Percentiles rank a stretch among this genome's conserved stretches.
Evolutionary conservation across 2,113 vertebrate genomes (phyloP).

Genomic region (Tor tambroides): DNA sequence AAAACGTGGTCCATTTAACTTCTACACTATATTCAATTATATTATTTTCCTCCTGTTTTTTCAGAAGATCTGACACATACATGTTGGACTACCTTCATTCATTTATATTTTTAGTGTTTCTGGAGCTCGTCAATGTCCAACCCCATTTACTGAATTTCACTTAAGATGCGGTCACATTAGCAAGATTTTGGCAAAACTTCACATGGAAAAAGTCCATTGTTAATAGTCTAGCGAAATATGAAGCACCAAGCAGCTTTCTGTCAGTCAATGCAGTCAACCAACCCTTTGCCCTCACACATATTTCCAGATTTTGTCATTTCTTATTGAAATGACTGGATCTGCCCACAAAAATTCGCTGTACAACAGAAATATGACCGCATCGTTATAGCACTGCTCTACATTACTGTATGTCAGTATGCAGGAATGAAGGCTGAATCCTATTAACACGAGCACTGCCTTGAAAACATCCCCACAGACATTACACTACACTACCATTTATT

Average conservation of each 20-base stretch:
- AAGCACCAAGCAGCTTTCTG: not conserved
- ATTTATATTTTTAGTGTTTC: too few relatives aligned
- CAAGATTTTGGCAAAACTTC: too few relatives aligned
- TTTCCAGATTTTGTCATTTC: not conserved
- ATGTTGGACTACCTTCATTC: too few relatives aligned
- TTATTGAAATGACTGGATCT: not conserved
- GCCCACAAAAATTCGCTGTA: not conserved
- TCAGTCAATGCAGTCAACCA: not conserved
- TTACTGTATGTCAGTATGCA: not conserved
- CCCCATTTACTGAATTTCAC: too few relatives aligned
- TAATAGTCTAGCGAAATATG: not conserved
- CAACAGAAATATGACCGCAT: not conserved
- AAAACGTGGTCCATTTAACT: not conserved
- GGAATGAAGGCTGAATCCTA: not conserved
- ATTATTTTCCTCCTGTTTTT: too few relatives aligned
- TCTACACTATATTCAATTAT: too few relatives aligned
- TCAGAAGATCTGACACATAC: too few relatives aligned
- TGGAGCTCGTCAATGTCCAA: too few relatives aligned
- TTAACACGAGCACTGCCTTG: not conserved
- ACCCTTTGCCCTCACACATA: not conserved
- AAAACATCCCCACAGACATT: constrained; percentile 4
- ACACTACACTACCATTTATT: not conserved
- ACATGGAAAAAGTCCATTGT: not conserved
- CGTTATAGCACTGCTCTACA: not conserved
- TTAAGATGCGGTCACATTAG: too few relatives aligned